Base-by-base conservation (phyloP, 2,797 vertebrate species). In the Pogonophryne albipinna region DNA sequence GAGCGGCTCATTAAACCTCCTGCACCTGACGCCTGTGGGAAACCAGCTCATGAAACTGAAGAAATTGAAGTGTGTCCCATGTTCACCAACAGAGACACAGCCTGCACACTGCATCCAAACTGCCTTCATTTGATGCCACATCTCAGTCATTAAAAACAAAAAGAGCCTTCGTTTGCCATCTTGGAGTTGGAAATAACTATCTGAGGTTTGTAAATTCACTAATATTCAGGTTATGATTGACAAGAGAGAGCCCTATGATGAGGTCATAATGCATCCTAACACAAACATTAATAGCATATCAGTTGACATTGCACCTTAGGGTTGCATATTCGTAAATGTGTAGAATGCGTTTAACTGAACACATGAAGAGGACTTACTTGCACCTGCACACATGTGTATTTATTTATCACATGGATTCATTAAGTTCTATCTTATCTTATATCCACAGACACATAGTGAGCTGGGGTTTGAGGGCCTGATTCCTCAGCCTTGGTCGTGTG, bases 1-100 rank as follows among this genome's bases (percentile, higher is more conserved):
- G 55, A 78, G 66, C 12, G 1, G 67, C 63, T 71, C 75, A 72
- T 75, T 75, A 85, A 78, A 81, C 11, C 4, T 42, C 46, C 66
- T 49, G 17, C 42, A 66, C 58, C 53, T 59, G 45, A 71, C 6
- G 51, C 17, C 74, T 78, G 66, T 20, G 44, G 53, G 23, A 67
- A 67, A 68, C 27, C 58, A 60, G 74, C 12, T 55, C 53, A 55
- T 69, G 75, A 76, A 81, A 78, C 62, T 31, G 44, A 69, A 75
- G 64, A 81, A 76, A 81, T 23, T 57, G 63, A 68, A 64, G 44
- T 9, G 53, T 45, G 55, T 23, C 44, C 19, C 6, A 17, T 52
- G 64, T 19, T 63, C 14, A 17, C 17, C 27, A 7, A 17, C 5
- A 3, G 11, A 62, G 23, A 45, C 12, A 23, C 50, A 20, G 62